A percentile compares a stretch with the other conserved stretches of the same genome.
Evolutionary conservation across 2,113 vertebrate genomes (phyloP).

Genomic region (Carassius gibelio): DNA sequence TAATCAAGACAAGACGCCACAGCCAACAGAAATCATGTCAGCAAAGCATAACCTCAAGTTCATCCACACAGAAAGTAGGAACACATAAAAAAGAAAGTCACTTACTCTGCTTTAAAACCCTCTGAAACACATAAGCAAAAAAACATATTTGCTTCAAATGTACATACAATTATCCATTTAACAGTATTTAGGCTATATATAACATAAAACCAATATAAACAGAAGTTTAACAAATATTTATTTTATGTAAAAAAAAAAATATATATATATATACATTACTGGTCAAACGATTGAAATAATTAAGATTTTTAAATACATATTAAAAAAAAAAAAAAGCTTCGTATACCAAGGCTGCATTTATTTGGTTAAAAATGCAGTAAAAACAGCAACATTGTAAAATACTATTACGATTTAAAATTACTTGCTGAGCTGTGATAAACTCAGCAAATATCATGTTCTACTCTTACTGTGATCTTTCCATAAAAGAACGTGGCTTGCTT

Average conservation of each 20-base stretch:
- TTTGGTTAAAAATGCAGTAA: too few relatives aligned
- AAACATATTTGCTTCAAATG: background rate
- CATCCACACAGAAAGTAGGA: background rate
- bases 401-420: too few relatives aligned
- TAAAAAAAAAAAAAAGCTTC: too few relatives aligned
- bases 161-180: background rate
- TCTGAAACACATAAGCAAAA: background rate
- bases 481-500: slow-evolving; percentile 76
- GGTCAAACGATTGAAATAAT: background rate
- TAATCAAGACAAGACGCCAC: background rate
- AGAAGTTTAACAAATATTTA: background rate
- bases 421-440: background rate
- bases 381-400: too few relatives aligned
- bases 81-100: background rate
- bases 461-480: slow-evolving; percentile 76
- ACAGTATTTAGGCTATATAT: too few relatives aligned
- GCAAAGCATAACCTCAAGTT: background rate
- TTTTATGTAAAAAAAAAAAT: background rate
- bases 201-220: too few relatives aligned
- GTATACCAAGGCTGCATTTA: too few relatives aligned
- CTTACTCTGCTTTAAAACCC: background rate
- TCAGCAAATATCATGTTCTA: slow-evolving; percentile 74
- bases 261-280: background rate
- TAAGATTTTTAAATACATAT: too few relatives aligned
- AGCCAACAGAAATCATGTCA: background rate